These are phyloP conservation scores for Trichopria drosophilae DNA, from an alignment of 2,888 invertebrate species.

Conservation along the genomic window DNA sequence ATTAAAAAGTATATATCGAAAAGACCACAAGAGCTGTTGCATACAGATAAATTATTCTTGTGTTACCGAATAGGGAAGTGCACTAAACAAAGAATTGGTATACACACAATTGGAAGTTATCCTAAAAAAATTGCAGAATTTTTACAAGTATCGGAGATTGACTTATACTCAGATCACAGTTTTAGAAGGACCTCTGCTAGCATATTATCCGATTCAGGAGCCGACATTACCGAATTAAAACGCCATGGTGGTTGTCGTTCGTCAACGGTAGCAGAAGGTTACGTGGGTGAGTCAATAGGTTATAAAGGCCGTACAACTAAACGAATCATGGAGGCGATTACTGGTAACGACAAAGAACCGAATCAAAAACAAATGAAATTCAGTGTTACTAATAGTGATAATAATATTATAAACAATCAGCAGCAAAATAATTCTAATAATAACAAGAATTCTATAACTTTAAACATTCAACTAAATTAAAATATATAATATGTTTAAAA, in stretches of 20 bases:
- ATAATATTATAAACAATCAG: too few relatives aligned
- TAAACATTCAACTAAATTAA: too few relatives aligned
- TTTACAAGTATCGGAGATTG: neutral
- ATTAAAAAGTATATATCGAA: conserved; percentile 7
- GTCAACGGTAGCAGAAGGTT: neutral
- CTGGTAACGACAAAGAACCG: too few relatives aligned
- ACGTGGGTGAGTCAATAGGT: conserved; percentile 3
- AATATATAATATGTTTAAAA: too few relatives aligned
- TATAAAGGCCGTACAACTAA: too few relatives aligned
- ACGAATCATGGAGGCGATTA: too few relatives aligned
- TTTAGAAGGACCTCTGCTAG: conserved; percentile 4
- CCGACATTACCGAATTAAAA: neutral
- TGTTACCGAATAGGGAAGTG: neutral
- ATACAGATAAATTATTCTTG: conserved; percentile 11
- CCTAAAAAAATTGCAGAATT: conserved; percentile 3
- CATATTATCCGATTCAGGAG: conserved; percentile 1
- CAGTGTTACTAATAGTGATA: too few relatives aligned
- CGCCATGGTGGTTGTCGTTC: conserved; percentile 12
- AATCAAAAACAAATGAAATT: too few relatives aligned
- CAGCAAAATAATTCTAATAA: too few relatives aligned
- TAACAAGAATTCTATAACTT: too few relatives aligned
- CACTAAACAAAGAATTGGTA: neutral
- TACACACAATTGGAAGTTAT: conserved; percentile 3
- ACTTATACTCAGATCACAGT: conserved; percentile 1
- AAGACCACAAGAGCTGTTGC: conserved; percentile 1